Evolutionary conservation across 2,888 invertebrate species (phyloP).

Genomic region (Panzeria rudis): DNA sequence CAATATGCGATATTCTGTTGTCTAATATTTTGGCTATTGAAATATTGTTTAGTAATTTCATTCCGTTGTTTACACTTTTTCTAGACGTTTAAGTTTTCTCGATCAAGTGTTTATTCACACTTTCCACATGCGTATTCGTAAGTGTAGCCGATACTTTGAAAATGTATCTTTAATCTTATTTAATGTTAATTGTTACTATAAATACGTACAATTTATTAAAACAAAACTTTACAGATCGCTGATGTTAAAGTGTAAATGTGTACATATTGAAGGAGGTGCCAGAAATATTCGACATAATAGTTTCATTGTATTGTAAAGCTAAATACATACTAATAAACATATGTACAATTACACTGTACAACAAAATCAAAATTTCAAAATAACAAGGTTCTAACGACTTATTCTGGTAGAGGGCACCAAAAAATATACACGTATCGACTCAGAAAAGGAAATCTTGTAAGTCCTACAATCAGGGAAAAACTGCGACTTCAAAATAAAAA

Average conservation of each 20-base stretch:
- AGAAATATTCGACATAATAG: too few species aligned
- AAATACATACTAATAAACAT: too few species aligned
- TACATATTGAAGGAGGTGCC: slow-evolving; percentile 10
- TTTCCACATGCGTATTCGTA: slow-evolving; percentile 11
- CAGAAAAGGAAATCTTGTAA: too few species aligned
- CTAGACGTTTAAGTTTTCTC: neutral
- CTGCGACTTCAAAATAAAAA: too few species aligned
- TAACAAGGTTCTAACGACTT: too few species aligned
- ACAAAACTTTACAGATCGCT: slow-evolving; percentile 39
- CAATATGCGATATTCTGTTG: neutral
- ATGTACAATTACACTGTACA: too few species aligned
- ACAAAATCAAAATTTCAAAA: neutral
- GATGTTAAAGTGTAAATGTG: slow-evolving; percentile 2
- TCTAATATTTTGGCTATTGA: slow-evolving; percentile 9
- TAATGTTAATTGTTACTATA: slow-evolving; percentile 22
- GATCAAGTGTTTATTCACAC: slow-evolving; percentile 58
- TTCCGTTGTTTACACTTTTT: slow-evolving; percentile 23
- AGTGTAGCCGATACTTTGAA: slow-evolving; percentile 27
- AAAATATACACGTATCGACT: too few species aligned
- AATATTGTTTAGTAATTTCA: slow-evolving; percentile 5
- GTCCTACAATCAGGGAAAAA: too few species aligned
- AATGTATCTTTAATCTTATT: slow-evolving; percentile 6
- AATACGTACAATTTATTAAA: slow-evolving; percentile 41
- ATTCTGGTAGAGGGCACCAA: too few species aligned
- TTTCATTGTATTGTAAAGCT: too few species aligned